phyloP scores from a whole-genome alignment of 2,797 vertebrate genomes.

The Rhabdophis nuchalis region DNA sequence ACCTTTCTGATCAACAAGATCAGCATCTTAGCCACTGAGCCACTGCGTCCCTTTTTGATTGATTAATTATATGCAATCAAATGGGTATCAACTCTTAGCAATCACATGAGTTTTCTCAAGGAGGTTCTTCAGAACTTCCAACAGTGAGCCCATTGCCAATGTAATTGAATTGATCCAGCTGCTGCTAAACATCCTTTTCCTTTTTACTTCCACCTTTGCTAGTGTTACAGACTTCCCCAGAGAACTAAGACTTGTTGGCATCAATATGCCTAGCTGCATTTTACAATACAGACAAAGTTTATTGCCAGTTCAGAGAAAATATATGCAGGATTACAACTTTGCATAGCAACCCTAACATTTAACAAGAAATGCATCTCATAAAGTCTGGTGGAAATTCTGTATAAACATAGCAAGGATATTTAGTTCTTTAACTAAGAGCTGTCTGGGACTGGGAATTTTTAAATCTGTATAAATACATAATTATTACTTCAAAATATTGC shows the following conservation, averaged over 20 bases:
- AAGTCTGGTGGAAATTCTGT: not conserved
- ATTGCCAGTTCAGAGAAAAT: not conserved
- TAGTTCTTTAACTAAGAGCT: not conserved
- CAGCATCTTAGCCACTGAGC: too few species aligned
- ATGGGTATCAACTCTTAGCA: not conserved
- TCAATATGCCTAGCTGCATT: not conserved
- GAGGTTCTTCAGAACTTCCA: not conserved
- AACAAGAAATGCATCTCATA: not conserved
- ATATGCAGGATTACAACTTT: not conserved
- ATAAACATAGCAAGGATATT: not conserved
- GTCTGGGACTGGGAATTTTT: not conserved
- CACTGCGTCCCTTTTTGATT: not conserved
- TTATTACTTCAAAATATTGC: not conserved
- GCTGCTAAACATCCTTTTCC: not conserved
- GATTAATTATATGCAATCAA: not conserved
- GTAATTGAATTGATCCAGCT: not conserved
- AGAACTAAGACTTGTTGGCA: not conserved
- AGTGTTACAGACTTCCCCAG: not conserved
- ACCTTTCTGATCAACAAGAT: too few species aligned
- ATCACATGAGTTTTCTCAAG: not conserved
- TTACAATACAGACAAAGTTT: not conserved
- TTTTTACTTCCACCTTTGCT: not conserved
- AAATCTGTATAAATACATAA: not conserved
- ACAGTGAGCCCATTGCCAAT: not conserved
- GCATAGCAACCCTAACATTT: not conserved